Percentiles rank a stretch among this genome's conserved stretches.
phyloP scores from a whole-genome alignment of 1,140 invertebrate genomes.

The Teleogryllus occipitalis region DNA sequence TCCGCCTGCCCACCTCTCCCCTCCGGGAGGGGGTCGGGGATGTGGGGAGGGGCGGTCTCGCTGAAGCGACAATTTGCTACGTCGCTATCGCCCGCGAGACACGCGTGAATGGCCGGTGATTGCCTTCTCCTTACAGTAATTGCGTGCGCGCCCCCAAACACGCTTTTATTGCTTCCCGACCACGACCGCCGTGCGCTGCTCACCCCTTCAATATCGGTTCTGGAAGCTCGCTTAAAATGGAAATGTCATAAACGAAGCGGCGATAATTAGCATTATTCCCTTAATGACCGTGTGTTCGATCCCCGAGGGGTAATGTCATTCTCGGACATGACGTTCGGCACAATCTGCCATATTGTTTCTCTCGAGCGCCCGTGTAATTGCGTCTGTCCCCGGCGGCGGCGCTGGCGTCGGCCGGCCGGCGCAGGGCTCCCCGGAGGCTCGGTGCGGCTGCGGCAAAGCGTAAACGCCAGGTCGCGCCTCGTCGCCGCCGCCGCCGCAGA shows the following conservation, averaged over 20 bases:
- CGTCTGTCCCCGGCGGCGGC: neutral
- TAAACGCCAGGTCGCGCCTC: no score
- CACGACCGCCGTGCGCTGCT: no score
- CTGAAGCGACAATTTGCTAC: neutral
- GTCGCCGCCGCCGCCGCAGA: no score
- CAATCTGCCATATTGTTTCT: slow-evolving; percentile 4
- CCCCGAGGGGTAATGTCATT: slow-evolving; percentile 3
- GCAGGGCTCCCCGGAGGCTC: no score
- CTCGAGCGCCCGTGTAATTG: neutral
- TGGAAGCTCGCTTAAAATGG: neutral
- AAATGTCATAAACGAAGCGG: neutral
- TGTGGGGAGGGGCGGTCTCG: no score
- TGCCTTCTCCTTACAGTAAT: slow-evolving; percentile 4
- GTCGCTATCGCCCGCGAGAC: neutral
- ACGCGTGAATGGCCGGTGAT: neutral
- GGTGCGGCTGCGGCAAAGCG: no score
- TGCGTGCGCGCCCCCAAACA: neutral
- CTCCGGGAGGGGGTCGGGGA: no score
- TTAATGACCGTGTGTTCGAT: slow-evolving; percentile 4
- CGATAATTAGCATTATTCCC: slow-evolving; percentile 4
- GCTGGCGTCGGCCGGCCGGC: no score
- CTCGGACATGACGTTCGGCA: neutral
- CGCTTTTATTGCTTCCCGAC: neutral
- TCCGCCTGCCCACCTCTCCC: no score
- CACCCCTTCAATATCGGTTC: neutral